phyloP scores from a whole-genome alignment of 2,888 invertebrate species.

The Lypha dubia region DNA sequence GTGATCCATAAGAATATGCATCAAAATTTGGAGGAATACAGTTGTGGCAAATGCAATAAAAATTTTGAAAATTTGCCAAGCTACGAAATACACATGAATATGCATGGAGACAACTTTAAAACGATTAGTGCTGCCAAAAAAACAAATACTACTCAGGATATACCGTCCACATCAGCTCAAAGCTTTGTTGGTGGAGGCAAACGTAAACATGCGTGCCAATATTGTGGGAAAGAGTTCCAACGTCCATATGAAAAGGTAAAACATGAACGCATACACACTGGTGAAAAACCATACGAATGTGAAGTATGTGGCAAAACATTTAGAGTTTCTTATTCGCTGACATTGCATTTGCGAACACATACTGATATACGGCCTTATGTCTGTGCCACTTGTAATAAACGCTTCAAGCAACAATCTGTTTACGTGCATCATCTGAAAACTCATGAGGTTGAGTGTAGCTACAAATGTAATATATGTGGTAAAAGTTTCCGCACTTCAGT shows the following conservation, averaged over 20 bases:
- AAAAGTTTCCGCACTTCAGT: conserved; percentile 92
- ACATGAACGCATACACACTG: conserved; percentile 92
- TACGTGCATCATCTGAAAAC: conserved; percentile 91
- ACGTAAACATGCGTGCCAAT: conserved; percentile 88
- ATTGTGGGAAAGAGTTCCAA: conserved; percentile 88
- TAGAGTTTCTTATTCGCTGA: conserved; percentile 91
- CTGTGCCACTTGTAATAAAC: conserved; percentile 88
- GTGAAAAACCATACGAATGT: conserved; percentile 91
- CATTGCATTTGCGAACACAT: conserved; percentile 91
- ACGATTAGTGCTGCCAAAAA: neutral
- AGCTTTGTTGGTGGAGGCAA: conserved; percentile 55
- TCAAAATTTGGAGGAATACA: conserved; percentile 84
- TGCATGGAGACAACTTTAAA: conserved; percentile 84
- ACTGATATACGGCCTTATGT: conserved; percentile 90
- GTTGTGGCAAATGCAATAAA: conserved; percentile 89
- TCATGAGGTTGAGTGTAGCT: conserved; percentile 90
- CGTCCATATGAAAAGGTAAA: conserved; percentile 92
- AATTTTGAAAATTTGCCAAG: conserved; percentile 87
- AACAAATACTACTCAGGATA: conserved; percentile 5
- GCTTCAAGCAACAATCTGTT: conserved; percentile 91
- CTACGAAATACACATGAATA: conserved; percentile 89
- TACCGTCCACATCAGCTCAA: conserved; percentile 63
- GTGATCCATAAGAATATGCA: conserved; percentile 88
- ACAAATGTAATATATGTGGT: conserved; percentile 90
- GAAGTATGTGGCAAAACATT: conserved; percentile 92